Percentiles rank a stretch among this genome's conserved stretches.
phyloP scores from a whole-genome alignment of 2,888 invertebrate genomes.

The Periphyllus acericola region DNA sequence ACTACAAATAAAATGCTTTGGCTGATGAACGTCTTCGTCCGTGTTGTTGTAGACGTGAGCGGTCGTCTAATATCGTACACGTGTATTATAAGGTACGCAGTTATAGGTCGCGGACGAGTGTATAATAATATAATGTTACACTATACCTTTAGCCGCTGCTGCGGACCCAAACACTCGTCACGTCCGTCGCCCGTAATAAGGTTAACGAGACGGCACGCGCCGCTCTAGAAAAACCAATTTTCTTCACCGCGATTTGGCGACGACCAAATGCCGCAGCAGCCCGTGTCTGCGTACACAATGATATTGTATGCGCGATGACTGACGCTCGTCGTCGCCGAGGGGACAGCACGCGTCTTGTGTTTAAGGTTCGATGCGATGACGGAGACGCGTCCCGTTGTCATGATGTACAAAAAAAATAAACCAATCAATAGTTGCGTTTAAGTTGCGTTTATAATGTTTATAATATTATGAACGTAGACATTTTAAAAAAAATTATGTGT shows the following conservation, averaged over 20 bases:
- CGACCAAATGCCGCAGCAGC: background rate
- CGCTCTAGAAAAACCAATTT: constrained; percentile 32
- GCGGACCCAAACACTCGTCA: constrained; percentile 45
- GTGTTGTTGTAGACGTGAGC: background rate
- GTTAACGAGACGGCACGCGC: constrained; percentile 54
- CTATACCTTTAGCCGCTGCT: background rate
- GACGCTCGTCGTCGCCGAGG: background rate
- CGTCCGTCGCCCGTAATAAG: constrained; percentile 52
- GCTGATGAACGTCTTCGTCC: background rate
- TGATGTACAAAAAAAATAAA: too few species aligned
- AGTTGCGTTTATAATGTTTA: too few species aligned
- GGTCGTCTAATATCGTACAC: too few species aligned
- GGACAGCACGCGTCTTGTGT: background rate
- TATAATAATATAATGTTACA: background rate
- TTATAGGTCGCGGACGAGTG: background rate
- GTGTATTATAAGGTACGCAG: background rate
- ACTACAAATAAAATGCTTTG: constrained; percentile 2
- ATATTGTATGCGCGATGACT: background rate
- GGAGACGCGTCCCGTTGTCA: too few species aligned
- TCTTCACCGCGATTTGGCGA: constrained; percentile 9
- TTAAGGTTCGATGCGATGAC: too few species aligned
- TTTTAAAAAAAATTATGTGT: too few species aligned
- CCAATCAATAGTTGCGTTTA: too few species aligned
- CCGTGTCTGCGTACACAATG: background rate
- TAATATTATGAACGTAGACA: too few species aligned